Conservation (phyloP, 2,113 vertebrate genomes). For the Cryptotis parvus region DNA sequence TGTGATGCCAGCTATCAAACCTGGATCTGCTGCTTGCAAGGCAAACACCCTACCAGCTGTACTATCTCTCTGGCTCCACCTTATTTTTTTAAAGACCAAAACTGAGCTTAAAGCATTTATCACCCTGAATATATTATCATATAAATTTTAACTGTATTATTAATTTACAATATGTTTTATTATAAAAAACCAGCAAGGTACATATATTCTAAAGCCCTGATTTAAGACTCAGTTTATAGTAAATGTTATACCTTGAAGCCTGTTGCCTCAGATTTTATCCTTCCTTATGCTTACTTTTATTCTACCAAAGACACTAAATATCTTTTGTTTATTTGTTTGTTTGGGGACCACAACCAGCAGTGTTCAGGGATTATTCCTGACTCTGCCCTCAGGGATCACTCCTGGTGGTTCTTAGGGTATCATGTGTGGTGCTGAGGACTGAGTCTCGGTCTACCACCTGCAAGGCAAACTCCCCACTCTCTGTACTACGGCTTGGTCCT, state of each 20-base stretch:
- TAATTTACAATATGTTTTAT: conserved; percentile 33
- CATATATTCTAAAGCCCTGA: conserved; percentile 34
- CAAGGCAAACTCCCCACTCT: no score
- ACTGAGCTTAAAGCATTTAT: neutral
- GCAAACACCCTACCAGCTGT: no score
- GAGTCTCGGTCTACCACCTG: no score
- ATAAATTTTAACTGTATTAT: conserved; percentile 20
- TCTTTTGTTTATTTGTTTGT: neutral
- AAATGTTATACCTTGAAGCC: neutral
- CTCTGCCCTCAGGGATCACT: no score
- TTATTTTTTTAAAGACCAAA: neutral
- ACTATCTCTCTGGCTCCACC: no score
- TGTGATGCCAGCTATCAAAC: no score
- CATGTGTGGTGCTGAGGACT: no score
- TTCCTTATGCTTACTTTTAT: neutral
- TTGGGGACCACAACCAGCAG: no score
- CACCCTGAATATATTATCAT: neutral
- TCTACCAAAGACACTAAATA: conserved; percentile 6
- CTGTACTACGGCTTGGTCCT: no score
- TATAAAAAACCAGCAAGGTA: neutral
- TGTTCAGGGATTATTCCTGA: no score
- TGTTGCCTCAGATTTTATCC: neutral
- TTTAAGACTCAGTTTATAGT: neutral
- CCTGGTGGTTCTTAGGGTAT: no score
- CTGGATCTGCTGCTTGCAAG: no score